phyloP scores from a whole-genome alignment of 2,797 vertebrate species.

The Thaleichthys pacificus region DNA sequence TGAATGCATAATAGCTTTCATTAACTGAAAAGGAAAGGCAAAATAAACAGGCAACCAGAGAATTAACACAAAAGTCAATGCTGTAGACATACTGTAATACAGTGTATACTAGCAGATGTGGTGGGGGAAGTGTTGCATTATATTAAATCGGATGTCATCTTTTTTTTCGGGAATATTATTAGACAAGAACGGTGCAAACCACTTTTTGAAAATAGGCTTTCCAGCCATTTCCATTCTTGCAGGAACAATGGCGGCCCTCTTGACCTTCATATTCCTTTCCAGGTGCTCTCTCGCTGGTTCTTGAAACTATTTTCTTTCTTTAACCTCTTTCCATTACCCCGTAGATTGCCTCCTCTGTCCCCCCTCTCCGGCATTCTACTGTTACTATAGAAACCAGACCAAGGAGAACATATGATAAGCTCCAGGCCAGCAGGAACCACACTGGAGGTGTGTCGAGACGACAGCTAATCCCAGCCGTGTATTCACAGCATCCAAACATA shows the following conservation, averaged over 20 bases:
- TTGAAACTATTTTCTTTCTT: conserved; percentile 25
- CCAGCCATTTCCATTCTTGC: conserved; percentile 5
- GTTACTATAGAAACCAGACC: conserved; percentile 53
- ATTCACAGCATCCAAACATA: background rate
- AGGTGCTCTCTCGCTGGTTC: conserved; percentile 45
- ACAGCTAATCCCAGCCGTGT: background rate
- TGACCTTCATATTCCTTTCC: conserved; percentile 31
- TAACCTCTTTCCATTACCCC: conserved; percentile 55
- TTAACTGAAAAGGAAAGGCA: conserved; percentile 34
- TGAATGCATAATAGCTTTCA: conserved; percentile 44
- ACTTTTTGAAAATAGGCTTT: background rate
- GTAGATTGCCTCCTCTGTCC: conserved; percentile 50
- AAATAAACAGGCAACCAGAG: conserved; percentile 33
- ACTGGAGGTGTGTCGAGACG: background rate
- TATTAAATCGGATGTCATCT: conserved; percentile 11
- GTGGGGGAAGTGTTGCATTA: background rate
- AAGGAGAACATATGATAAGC: conserved; percentile 13
- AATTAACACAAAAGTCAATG: conserved; percentile 13
- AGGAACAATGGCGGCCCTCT: conserved; percentile 38
- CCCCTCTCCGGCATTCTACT: conserved; percentile 37
- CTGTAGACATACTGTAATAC: background rate
- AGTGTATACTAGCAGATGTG: background rate
- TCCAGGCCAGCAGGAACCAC: background rate
- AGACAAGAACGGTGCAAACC: conserved; percentile 7
- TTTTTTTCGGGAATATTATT: background rate